These are phyloP conservation scores for Mormyrus proboscirostris DNA, from an alignment of 2,797 vertebrate species.

Conservation along the genomic window DNA sequence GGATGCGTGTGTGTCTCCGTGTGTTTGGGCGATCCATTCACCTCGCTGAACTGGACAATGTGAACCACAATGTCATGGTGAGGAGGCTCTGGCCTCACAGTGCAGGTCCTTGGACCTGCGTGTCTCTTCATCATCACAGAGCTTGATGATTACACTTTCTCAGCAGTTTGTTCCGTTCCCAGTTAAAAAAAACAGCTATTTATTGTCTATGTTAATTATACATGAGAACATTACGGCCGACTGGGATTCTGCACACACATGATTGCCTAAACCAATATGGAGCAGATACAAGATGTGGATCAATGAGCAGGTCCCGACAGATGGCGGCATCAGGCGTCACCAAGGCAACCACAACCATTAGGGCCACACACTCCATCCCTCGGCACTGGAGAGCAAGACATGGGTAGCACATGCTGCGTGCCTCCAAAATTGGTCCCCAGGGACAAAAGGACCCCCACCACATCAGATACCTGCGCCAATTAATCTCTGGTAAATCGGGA, in stretches of 20 bases:
- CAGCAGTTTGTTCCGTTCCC: not conserved
- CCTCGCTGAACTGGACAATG: not conserved
- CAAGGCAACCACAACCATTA: slow-evolving; percentile 49
- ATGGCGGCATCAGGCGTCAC: slow-evolving; percentile 50
- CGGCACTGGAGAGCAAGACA: slow-evolving; percentile 54
- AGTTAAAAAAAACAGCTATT: not conserved
- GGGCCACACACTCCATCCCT: slow-evolving; percentile 38
- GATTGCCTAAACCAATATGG: slow-evolving; percentile 45
- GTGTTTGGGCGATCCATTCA: not conserved
- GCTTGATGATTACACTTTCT: not conserved
- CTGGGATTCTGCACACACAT: slow-evolving; percentile 20
- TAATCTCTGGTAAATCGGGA: slow-evolving; percentile 28
- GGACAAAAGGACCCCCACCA: slow-evolving; percentile 39
- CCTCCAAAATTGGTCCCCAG: slow-evolving; percentile 61
- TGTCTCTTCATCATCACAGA: not conserved
- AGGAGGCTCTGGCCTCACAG: not conserved
- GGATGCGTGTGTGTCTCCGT: not conserved
- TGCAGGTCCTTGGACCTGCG: not conserved
- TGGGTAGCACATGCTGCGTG: slow-evolving; percentile 35
- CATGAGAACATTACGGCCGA: slow-evolving; percentile 39
- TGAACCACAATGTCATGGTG: not conserved
- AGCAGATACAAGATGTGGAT: slow-evolving; percentile 40
- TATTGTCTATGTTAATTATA: not conserved
- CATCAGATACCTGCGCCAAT: slow-evolving; percentile 22
- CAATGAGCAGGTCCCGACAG: slow-evolving; percentile 37